A percentile compares a stretch with the other conserved stretches of the same genome.
phyloP scores from a whole-genome alignment of 2,888 invertebrate species.

The Merodon equestris region DNA sequence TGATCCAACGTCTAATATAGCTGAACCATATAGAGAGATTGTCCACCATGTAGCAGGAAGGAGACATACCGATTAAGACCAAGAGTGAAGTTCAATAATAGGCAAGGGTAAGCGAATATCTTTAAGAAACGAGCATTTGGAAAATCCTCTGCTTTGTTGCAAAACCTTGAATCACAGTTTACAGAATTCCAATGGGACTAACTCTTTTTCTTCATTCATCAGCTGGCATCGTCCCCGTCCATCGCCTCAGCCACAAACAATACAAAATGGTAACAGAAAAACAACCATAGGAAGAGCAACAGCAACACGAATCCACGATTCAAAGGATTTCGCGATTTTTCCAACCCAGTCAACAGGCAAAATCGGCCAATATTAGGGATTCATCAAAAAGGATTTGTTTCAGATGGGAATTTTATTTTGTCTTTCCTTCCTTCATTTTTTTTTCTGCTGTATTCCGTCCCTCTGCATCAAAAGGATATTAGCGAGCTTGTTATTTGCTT shows the following conservation, averaged over 20 bases:
- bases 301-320: slow-evolving; percentile 15
- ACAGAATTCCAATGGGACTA: no score
- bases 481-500: slow-evolving; percentile 61
- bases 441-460: slow-evolving; percentile 11
- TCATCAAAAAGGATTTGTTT: slow-evolving; percentile 67
- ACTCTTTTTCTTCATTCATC: no score
- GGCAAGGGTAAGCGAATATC: no score
- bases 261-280: not conserved
- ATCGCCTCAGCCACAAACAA: not conserved
- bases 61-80: no score
- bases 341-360: slow-evolving; percentile 67
- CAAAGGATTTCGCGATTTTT: slow-evolving; percentile 67
- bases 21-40: no score
- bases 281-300: not conserved
- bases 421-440: slow-evolving; percentile 21
- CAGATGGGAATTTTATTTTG: slow-evolving; percentile 49
- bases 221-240: no score
- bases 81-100: no score
- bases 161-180: no score
- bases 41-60: no score
- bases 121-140: no score
- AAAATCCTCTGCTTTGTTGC: no score
- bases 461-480: slow-evolving; percentile 59
- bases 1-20: no score
- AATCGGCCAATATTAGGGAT: slow-evolving; percentile 66